Conservation (phyloP, 2,888 invertebrate species). For the Cosmia trapezina region DNA sequence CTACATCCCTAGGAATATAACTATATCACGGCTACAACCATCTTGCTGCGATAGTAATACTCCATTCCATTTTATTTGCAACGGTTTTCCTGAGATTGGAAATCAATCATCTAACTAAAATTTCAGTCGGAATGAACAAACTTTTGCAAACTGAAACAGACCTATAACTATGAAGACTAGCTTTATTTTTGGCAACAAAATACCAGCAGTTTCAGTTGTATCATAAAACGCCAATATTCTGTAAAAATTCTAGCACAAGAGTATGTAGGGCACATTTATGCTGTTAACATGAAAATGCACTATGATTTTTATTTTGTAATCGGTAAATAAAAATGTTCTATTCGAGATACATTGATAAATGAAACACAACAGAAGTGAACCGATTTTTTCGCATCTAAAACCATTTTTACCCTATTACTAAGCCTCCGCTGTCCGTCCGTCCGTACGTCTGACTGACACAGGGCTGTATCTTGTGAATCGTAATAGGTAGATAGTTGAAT, state of each 20-base stretch:
- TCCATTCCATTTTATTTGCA: too few relatives aligned
- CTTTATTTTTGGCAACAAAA: conserved; percentile 28
- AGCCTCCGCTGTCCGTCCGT: too few relatives aligned
- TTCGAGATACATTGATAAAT: not conserved
- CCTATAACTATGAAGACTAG: not conserved
- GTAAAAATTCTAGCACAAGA: not conserved
- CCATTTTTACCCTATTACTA: too few relatives aligned
- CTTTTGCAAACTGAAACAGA: conserved; percentile 3
- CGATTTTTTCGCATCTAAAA: not conserved
- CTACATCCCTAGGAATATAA: too few relatives aligned
- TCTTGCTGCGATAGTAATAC: too few relatives aligned
- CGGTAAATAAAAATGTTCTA: conserved; percentile 1
- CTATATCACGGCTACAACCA: too few relatives aligned
- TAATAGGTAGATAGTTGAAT: too few relatives aligned
- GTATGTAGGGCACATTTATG: not conserved
- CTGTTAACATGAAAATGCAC: not conserved
- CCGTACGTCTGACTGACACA: too few relatives aligned
- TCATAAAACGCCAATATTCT: conserved; percentile 10
- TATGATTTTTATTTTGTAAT: conserved; percentile 9
- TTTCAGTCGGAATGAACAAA: not conserved
- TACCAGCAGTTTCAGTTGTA: not conserved
- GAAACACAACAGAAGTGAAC: too few relatives aligned
- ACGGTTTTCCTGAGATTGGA: too few relatives aligned
- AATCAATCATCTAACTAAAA: too few relatives aligned
- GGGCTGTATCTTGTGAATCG: too few relatives aligned